Base-by-base conservation (phyloP, 2,888 invertebrate genomes). In the Cylindroiulus punctatus region DNA sequence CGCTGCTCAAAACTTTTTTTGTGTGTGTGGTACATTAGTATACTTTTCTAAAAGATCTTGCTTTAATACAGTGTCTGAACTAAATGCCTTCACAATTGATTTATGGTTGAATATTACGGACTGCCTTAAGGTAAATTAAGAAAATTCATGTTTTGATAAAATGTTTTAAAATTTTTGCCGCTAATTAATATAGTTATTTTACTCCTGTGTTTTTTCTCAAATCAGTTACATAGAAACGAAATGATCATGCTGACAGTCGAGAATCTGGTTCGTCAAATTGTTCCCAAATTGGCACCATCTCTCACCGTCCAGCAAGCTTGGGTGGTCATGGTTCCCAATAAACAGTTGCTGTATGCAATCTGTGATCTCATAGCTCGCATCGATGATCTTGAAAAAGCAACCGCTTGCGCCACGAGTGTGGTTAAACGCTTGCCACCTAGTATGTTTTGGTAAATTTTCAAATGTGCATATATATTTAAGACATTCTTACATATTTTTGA, bases 301-400 rank as follows among this genome's bases (percentile, higher is more conserved):
- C 22, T 82, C n/a, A 10, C 82, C 17, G 19, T 32, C 82, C 82
- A 82, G n/a, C 40, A 82, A 82, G 7, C 82, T 12, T 42, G 82
- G 82, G 36, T 42, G 19, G 36, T 42, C 8, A 82, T 36, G 82
- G n/a, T 42, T 40, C 82, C 82, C 36, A 82, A 82, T 42, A 82
- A 82, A 22, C 36, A 82, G 8, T 36, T 82, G 10, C n/a, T 82
- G n/a, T 40, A 40, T 17, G 14, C 32, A n/a, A 82, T 82, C n/a
- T 42, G 42, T 17, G 42, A 82, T n/a, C 82, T 82, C 22, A 42
- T 82, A 82, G 32, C 82, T 36, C 36, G 82, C 82, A 82, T 82
- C 14, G 82, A 82, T 82, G 82, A 82, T 82, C 42, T 36, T 5
- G 82, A 82, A 36, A 82, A 82, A 42, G 82, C 82, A 36, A 82